These are phyloP conservation scores for Halcyon chelicuti DNA, from an alignment of 2,797 vertebrate species.

Conservation along the genomic window DNA sequence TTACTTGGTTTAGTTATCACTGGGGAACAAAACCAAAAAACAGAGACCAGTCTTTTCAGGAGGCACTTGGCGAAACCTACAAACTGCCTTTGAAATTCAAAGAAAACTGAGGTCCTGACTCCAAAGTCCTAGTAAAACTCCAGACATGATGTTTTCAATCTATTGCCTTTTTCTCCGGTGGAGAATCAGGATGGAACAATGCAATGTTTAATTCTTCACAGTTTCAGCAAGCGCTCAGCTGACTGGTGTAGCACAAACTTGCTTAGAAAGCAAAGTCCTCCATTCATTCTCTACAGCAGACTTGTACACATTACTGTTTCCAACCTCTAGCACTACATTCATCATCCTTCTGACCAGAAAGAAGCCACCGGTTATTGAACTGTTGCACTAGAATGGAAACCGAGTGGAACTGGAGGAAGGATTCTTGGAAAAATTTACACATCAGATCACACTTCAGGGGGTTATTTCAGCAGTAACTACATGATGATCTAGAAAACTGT, in stretches of 20 bases:
- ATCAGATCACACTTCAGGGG: neutral
- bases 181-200: neutral
- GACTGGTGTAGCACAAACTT: neutral
- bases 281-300: neutral
- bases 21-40: neutral
- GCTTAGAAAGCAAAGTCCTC: constrained; percentile 55
- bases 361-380: constrained; percentile 5
- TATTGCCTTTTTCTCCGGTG: neutral
- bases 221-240: neutral
- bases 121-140: neutral
- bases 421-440: neutral
- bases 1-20: constrained; percentile 1
- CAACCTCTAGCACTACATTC: constrained; percentile 43
- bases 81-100: constrained; percentile 3
- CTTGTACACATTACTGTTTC: constrained; percentile 15
- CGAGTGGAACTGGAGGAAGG: neutral
- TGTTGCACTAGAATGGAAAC: neutral
- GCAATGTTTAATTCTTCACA: constrained; percentile 14
- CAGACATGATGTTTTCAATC: neutral
- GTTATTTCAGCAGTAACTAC: constrained; percentile 32
- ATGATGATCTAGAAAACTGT: neutral
- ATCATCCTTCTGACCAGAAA: constrained; percentile 39
- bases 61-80: neutral
- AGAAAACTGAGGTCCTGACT: neutral
- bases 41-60: neutral